Evolutionary conservation across 2,888 invertebrate genomes (phyloP).

Genomic region (Amblyjoppa fuscipennis): DNA sequence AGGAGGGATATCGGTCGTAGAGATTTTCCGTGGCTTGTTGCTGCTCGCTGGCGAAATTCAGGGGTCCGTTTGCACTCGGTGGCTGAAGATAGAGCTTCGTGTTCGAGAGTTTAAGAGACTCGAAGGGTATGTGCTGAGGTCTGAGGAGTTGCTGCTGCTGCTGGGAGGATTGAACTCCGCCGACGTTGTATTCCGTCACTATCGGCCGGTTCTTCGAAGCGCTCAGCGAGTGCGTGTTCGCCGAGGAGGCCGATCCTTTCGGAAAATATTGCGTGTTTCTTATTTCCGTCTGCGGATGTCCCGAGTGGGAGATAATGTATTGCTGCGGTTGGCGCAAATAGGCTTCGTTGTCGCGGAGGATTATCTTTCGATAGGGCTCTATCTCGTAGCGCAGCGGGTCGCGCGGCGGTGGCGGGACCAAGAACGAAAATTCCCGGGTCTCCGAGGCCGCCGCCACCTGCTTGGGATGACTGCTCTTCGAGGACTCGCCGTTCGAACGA

Average conservation of each 20-base stretch:
- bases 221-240: slow-evolving; percentile 36
- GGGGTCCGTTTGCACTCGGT: slow-evolving; percentile 67
- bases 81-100: slow-evolving; percentile 77
- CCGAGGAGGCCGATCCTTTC: slow-evolving; percentile 45
- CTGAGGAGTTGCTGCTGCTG: slow-evolving; percentile 67
- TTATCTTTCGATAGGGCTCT: slow-evolving; percentile 77
- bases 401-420: slow-evolving; percentile 81
- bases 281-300: slow-evolving; percentile 44
- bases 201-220: slow-evolving; percentile 73
- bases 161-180: neutral
- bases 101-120: slow-evolving; percentile 75
- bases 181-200: slow-evolving; percentile 61
- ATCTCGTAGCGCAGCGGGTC: slow-evolving; percentile 80
- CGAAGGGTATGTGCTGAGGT: slow-evolving; percentile 76
- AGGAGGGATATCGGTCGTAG: slow-evolving; percentile 73
- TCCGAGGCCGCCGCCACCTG: slow-evolving; percentile 76
- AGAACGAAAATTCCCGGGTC: slow-evolving; percentile 80
- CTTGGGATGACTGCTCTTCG: slow-evolving; percentile 64
- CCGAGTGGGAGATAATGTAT: slow-evolving; percentile 65
- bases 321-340: slow-evolving; percentile 77
- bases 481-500: slow-evolving; percentile 85
- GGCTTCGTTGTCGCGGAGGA: slow-evolving; percentile 76
- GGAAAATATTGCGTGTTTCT: slow-evolving; percentile 57
- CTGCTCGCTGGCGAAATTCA: slow-evolving; percentile 71
- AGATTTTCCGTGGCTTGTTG: slow-evolving; percentile 66